phyloP scores from a whole-genome alignment of 1,140 invertebrate species.

The Drosophila suzukii region DNA sequence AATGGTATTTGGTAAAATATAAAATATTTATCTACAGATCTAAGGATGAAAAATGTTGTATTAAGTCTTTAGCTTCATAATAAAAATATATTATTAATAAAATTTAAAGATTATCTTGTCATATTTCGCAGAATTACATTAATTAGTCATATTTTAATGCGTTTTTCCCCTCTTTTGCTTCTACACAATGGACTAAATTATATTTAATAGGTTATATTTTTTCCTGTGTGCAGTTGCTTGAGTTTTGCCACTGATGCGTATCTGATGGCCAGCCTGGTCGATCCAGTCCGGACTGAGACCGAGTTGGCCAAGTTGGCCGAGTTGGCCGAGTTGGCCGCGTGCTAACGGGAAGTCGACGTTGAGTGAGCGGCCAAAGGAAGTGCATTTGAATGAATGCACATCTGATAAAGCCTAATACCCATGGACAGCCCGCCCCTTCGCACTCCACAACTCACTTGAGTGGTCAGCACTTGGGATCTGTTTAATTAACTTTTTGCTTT shows the following conservation, averaged over 20 bases:
- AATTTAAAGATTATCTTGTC: too few relatives aligned
- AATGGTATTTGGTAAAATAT: too few relatives aligned
- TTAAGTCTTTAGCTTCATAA: too few relatives aligned
- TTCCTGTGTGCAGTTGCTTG: constrained; percentile 50
- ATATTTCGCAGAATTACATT: too few relatives aligned
- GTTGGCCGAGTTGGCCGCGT: constrained; percentile 19
- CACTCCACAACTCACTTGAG: constrained; percentile 25
- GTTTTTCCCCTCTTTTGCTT: too few relatives aligned
- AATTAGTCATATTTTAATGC: too few relatives aligned
- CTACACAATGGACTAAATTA: not conserved
- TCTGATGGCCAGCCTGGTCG: constrained; percentile 42
- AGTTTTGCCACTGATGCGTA: constrained; percentile 72
- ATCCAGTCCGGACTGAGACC: constrained; percentile 7
- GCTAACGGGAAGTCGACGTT: constrained; percentile 76
- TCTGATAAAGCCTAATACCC: constrained; percentile 77
- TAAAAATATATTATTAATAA: too few relatives aligned
- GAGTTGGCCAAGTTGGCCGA: constrained; percentile 1
- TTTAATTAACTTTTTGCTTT: constrained; percentile 54
- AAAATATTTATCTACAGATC: too few relatives aligned
- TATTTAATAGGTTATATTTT: constrained; percentile 27
- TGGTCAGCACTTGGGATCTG: constrained; percentile 56
- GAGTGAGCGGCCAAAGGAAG: constrained; percentile 72
- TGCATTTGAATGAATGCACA: constrained; percentile 79
- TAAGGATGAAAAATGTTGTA: too few relatives aligned
- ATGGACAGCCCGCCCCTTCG: constrained; percentile 48